Evolutionary conservation across 2,888 invertebrate species (phyloP).

Genomic region (Campoletis raptor): DNA sequence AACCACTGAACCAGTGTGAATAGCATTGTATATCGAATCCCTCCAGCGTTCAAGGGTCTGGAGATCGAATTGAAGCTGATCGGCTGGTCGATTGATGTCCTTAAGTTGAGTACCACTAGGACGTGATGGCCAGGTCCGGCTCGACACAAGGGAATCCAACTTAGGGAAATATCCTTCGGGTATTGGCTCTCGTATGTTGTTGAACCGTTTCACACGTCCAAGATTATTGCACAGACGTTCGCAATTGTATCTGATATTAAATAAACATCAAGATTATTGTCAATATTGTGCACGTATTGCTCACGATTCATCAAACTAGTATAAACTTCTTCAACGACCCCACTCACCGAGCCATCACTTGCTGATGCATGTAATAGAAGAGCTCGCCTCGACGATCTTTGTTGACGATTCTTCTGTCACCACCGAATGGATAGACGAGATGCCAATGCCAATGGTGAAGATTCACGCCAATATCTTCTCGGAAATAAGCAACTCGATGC

Average conservation of each 20-base stretch:
- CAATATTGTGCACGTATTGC: not conserved
- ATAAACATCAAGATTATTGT: not conserved
- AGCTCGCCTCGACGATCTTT: slow-evolving; percentile 93
- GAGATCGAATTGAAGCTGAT: slow-evolving; percentile 89
- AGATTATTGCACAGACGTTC: slow-evolving; percentile 92
- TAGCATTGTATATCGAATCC: slow-evolving; percentile 90
- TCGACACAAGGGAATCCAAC: slow-evolving; percentile 91
- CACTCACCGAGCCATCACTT: slow-evolving; percentile 87
- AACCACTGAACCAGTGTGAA: slow-evolving; percentile 88
- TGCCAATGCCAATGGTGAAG: slow-evolving; percentile 98
- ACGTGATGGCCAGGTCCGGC: slow-evolving; percentile 91
- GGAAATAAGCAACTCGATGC: slow-evolving; percentile 93
- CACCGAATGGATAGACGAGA: slow-evolving; percentile 93
- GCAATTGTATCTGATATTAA: slow-evolving; percentile 88
- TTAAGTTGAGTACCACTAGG: slow-evolving; percentile 86
- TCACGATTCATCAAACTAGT: not conserved
- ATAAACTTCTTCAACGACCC: not conserved
- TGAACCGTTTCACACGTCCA: slow-evolving; percentile 87
- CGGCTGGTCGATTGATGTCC: slow-evolving; percentile 89
- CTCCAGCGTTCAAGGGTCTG: slow-evolving; percentile 92
- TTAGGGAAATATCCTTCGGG: slow-evolving; percentile 94
- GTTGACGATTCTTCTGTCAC: slow-evolving; percentile 88
- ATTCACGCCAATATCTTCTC: slow-evolving; percentile 94
- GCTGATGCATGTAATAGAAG: slow-evolving; percentile 93
- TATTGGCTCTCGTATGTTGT: slow-evolving; percentile 90